Conservation (phyloP, 2,797 vertebrate species). For the Mus minutoides region DNA sequence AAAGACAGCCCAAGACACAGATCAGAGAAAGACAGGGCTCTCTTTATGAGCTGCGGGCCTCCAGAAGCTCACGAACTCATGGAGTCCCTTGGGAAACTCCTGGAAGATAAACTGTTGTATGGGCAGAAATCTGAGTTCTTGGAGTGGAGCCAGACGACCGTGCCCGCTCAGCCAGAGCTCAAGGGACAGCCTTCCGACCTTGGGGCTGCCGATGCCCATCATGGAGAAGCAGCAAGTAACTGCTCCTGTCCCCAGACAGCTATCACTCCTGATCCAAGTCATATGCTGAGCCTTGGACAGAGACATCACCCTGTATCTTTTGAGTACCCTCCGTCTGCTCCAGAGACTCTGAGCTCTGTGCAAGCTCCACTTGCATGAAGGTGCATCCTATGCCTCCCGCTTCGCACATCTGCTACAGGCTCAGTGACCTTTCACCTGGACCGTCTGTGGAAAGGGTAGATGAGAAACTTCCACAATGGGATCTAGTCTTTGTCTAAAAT, state of each 20-base stretch:
- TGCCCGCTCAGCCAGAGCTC: background rate
- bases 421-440: background rate
- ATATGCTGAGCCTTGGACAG: background rate
- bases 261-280: background rate
- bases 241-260: background rate
- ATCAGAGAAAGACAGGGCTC: background rate
- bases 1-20: conserved; percentile 26
- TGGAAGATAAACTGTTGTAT: conserved; percentile 50
- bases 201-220: too few relatives aligned
- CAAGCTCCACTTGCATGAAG: background rate
- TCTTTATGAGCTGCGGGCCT: background rate
- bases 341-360: background rate
- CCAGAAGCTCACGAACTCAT: conserved; percentile 57
- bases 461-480: background rate
- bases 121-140: background rate
- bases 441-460: background rate
- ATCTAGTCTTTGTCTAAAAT: background rate
- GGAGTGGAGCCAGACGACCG: background rate
- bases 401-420: background rate
- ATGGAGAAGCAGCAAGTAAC: background rate
- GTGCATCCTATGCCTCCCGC: background rate
- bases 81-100: conserved; percentile 32
- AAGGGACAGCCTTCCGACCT: background rate
- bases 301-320: background rate
- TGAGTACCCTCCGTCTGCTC: background rate